Evolutionary conservation across 2,113 vertebrate genomes (phyloP).

Genomic region (Ceyx melanurus): DNA sequence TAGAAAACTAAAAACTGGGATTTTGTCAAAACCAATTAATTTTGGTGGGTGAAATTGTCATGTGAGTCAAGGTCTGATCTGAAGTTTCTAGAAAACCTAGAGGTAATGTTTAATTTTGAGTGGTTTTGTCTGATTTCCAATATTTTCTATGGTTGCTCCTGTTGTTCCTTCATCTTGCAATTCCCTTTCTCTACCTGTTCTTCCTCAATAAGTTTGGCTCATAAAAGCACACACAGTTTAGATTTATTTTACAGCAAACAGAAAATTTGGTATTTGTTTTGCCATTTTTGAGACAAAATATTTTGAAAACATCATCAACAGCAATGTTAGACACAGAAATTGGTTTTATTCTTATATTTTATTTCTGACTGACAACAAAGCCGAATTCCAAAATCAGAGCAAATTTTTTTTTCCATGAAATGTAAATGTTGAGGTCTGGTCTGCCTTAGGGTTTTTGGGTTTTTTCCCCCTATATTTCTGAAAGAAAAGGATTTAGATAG

Average conservation of each 20-base stretch:
- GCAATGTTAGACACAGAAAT: slow-evolving; percentile 47
- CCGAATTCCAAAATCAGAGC: slow-evolving; percentile 64
- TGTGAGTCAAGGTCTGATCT: background rate
- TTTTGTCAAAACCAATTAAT: slow-evolving; percentile 2
- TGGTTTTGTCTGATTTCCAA: background rate
- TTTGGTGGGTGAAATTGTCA: background rate
- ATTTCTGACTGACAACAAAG: slow-evolving; percentile 61
- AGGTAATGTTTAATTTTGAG: background rate
- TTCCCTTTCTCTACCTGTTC: background rate
- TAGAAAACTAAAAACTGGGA: background rate
- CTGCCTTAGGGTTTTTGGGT: slow-evolving; percentile 65
- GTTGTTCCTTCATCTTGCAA: background rate
- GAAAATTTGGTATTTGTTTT: slow-evolving; percentile 58
- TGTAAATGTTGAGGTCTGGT: slow-evolving; percentile 67
- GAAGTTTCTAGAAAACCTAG: background rate
- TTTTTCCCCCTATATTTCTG: slow-evolving; percentile 61
- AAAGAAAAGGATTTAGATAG: slow-evolving; percentile 18
- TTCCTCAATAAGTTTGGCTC: background rate
- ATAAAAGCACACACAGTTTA: background rate
- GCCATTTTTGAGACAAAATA: slow-evolving; percentile 56
- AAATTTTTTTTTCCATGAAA: slow-evolving; percentile 52
- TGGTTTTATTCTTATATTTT: slow-evolving; percentile 65
- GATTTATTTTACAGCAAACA: slow-evolving; percentile 21
- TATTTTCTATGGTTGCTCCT: background rate
- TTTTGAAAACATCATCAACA: slow-evolving; percentile 69